A percentile compares a stretch with the other conserved stretches of the same genome.
Evolutionary conservation across 2,113 vertebrate genomes (phyloP).

Genomic region (Mirza zaza): DNA sequence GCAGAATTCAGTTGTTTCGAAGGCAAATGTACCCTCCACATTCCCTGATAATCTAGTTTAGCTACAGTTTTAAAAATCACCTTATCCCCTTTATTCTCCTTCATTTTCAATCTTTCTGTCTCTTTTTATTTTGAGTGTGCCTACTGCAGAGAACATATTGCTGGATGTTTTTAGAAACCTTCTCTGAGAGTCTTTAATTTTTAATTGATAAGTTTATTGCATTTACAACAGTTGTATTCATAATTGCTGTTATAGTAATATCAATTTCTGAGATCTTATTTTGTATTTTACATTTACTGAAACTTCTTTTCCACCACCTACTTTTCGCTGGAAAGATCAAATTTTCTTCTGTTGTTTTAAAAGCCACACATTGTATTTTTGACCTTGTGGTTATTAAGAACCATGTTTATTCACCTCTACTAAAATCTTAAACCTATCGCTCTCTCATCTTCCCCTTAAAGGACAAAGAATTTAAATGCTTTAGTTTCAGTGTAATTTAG

Average conservation of each 20-base stretch:
- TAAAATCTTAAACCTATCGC: not conserved
- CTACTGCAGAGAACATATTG: not conserved
- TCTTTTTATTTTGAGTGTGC: not conserved
- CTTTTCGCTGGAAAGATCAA: not conserved
- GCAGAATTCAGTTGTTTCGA: not conserved
- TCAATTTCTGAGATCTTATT: not conserved
- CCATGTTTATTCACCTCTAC: not conserved
- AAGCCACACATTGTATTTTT: not conserved
- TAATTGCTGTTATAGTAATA: not conserved
- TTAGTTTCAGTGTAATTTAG: too few relatives aligned
- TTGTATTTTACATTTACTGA: not conserved
- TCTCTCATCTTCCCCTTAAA: not conserved
- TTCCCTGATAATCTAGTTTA: not conserved
- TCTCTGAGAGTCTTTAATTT: not conserved
- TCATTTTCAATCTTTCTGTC: not conserved
- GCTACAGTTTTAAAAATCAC: not conserved
- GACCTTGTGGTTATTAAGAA: too few relatives aligned
- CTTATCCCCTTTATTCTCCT: too few relatives aligned
- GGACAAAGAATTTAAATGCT: not conserved
- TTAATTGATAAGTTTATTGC: not conserved
- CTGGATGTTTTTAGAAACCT: not conserved
- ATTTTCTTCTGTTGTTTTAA: not conserved
- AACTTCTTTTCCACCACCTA: not conserved
- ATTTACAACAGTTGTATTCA: not conserved
- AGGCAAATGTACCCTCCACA: not conserved